Evolutionary conservation across 2,888 invertebrate species (phyloP).

Genomic region (Troilus luridus): DNA sequence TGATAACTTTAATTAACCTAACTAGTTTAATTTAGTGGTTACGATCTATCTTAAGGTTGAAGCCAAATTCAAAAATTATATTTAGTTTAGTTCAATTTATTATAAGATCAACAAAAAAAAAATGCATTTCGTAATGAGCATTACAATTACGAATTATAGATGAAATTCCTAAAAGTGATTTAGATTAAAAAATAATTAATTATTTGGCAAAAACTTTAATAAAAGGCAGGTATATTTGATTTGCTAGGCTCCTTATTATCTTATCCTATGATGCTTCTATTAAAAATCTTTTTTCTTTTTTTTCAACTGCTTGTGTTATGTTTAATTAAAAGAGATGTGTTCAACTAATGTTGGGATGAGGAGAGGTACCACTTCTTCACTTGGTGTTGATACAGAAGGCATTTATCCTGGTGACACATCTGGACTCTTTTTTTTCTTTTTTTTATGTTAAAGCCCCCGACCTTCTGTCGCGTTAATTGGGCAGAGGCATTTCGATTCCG

Average conservation of each 20-base stretch:
- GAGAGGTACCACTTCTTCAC: not conserved
- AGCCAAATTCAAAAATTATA: too few relatives aligned
- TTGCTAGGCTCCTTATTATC: too few relatives aligned
- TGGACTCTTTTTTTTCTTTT: not conserved
- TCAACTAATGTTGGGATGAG: not conserved
- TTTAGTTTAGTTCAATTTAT: too few relatives aligned
- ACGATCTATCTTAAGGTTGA: too few relatives aligned
- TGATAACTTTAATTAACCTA: too few relatives aligned
- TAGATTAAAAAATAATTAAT: not conserved
- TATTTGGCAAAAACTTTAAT: not conserved
- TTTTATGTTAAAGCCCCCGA: too few relatives aligned
- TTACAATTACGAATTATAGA: not conserved
- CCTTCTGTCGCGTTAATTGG: conserved; percentile 16
- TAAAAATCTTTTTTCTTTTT: not conserved
- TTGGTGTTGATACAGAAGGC: not conserved
- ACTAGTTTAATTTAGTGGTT: too few relatives aligned
- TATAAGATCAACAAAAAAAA: too few relatives aligned
- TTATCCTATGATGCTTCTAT: too few relatives aligned
- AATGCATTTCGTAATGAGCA: not conserved
- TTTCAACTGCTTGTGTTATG: not conserved
- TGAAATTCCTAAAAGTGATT: not conserved
- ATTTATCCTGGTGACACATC: conserved; percentile 2
- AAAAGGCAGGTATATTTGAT: too few relatives aligned
- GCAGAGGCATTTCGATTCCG: not conserved
- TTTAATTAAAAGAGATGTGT: not conserved